A percentile compares a stretch with the other conserved stretches of the same genome.
phyloP scores from a whole-genome alignment of 2,797 vertebrate genomes.

The Lepus oiostolus region DNA sequence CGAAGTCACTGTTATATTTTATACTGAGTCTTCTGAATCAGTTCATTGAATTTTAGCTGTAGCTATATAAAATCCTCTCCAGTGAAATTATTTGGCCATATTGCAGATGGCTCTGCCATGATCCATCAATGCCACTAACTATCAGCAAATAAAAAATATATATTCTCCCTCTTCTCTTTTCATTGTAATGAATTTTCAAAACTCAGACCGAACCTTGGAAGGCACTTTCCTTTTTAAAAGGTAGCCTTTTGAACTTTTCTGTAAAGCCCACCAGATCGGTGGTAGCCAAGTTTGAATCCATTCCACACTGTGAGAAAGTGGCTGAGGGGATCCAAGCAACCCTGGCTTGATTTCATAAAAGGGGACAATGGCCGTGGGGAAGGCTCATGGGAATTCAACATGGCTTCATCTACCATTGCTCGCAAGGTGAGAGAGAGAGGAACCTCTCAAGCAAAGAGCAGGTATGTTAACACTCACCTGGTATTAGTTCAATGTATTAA shows the following conservation, averaged over 20 bases:
- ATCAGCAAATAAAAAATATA: slow-evolving; percentile 85
- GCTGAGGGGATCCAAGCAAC: slow-evolving; percentile 60
- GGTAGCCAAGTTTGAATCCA: background rate
- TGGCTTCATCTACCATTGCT: slow-evolving; percentile 71
- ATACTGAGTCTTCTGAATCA: slow-evolving; percentile 88
- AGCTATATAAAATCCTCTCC: slow-evolving; percentile 88
- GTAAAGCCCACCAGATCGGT: slow-evolving; percentile 59
- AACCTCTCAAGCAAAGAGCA: slow-evolving; percentile 79
- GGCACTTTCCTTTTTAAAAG: slow-evolving; percentile 75
- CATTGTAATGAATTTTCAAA: slow-evolving; percentile 85
- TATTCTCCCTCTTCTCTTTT: slow-evolving; percentile 77
- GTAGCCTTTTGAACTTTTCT: slow-evolving; percentile 73
- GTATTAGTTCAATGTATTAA: slow-evolving; percentile 75
- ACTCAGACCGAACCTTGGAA: slow-evolving; percentile 80
- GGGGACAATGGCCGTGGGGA: slow-evolving; percentile 70
- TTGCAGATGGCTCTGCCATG: slow-evolving; percentile 79
- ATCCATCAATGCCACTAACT: slow-evolving; percentile 89
- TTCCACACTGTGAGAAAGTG: slow-evolving; percentile 53
- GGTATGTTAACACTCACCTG: slow-evolving; percentile 79
- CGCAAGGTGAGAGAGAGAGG: slow-evolving; percentile 62
- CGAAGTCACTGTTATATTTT: slow-evolving; percentile 89
- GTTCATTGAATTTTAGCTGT: slow-evolving; percentile 90
- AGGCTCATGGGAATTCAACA: slow-evolving; percentile 63
- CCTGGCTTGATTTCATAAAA: slow-evolving; percentile 62
- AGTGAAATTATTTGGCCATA: slow-evolving; percentile 87